Evolutionary conservation across 2,888 invertebrate genomes (phyloP), one percentile per base, ranked within the genome.

Genomic region (Erannis defoliaria): DNA sequence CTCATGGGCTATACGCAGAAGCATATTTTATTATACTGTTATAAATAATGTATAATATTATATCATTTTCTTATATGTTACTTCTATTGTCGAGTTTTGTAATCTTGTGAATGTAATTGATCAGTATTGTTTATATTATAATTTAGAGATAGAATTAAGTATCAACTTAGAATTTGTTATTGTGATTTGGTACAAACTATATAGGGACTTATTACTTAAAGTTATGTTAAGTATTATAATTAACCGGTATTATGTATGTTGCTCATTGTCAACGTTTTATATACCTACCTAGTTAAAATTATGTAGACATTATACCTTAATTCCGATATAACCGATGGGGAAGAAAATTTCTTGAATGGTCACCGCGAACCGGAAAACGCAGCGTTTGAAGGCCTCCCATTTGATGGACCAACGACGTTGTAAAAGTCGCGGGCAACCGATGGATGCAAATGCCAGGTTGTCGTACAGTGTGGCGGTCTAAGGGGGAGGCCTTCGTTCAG

Each of bases 111-210:
- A 56, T 66, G 66, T 72, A 73, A 71, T 73, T 71, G 61, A 81
- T 77, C 84, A 84, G 82, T 83, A 83, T 84, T 84, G 75, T 76
- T 78, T 75, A 56, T 78, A 77, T 77, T 80, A 78, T 74, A 75
- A 71, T 68, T 68, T 56, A 63, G 73, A 64, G 60, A 71, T 76
- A 69, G 60, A 57, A 65, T 63, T 73, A 78, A 70, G 70, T 68
- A 65, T 71, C 61, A 67, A 59, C 69, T 72, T 64, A 60, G 46
- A 53, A 35, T 53, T 72, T 71, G 72, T 71, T 77, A 71, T 72
- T 76, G 67, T 71, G 73, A 73, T 78, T 81, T 72, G 79, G 81
- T 83, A 81, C 81, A 82, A 82, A 78, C 61, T 74, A 67, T 74
- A 40, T 51, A 51, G 40, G 51, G 23, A 51, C 29, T 68, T 73